Percentiles rank a stretch among this genome's conserved stretches.
phyloP scores from a whole-genome alignment of 1,140 invertebrate species.

The Drosophila ananassae region DNA sequence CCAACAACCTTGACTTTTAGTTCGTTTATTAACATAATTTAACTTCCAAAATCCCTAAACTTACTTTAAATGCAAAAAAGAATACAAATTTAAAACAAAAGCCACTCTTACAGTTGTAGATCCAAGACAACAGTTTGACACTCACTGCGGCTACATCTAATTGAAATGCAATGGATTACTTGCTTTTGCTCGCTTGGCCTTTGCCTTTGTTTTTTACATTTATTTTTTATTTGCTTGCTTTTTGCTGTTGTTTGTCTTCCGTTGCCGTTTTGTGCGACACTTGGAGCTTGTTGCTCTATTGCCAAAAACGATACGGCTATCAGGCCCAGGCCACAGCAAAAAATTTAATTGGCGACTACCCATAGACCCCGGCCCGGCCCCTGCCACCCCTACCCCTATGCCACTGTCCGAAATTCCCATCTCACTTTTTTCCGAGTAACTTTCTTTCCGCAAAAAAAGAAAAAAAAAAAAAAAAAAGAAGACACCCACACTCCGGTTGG shows the following conservation, averaged over 20 bases:
- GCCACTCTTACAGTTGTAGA: background rate
- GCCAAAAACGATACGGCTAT: slow-evolving; percentile 14
- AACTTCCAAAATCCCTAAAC: too few species aligned
- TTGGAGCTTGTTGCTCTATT: slow-evolving; percentile 28
- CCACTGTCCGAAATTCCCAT: slow-evolving; percentile 2
- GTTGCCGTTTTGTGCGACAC: slow-evolving; percentile 21
- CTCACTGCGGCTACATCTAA: slow-evolving; percentile 1
- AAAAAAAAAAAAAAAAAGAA: slow-evolving; percentile 5
- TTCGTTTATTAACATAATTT: too few species aligned
- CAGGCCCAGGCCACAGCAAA: slow-evolving; percentile 8
- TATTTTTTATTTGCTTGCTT: slow-evolving; percentile 1
- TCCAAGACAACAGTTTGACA: background rate
- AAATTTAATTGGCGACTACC: slow-evolving; percentile 38
- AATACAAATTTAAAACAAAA: background rate
- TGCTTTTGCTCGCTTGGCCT: slow-evolving; percentile 16
- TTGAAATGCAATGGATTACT: slow-evolving; percentile 14
- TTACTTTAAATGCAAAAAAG: background rate
- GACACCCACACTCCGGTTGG: slow-evolving; percentile 30
- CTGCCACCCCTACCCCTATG: too few species aligned
- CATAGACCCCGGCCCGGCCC: background rate
- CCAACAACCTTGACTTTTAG: too few species aligned
- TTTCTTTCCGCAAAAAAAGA: slow-evolving; percentile 52
- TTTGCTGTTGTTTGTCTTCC: slow-evolving; percentile 7
- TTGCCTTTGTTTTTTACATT: background rate
- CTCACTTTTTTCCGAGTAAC: slow-evolving; percentile 23